Evolutionary conservation across 2,888 invertebrate species (phyloP).

Genomic region (Leucophora obtusa): DNA sequence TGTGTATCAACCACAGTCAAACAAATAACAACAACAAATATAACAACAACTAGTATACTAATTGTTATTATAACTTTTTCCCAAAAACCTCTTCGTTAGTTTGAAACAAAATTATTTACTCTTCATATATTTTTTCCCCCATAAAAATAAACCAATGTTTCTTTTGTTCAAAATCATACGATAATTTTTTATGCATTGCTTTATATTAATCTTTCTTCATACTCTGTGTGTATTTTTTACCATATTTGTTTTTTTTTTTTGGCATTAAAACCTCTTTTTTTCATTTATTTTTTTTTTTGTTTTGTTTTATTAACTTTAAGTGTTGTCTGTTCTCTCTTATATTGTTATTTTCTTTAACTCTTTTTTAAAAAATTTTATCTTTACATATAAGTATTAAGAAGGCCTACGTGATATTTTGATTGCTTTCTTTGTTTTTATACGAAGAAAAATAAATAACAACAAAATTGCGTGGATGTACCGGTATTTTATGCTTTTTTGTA

Average conservation of each 20-base stretch:
- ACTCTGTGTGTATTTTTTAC: conserved; percentile 8
- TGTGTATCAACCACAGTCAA: background rate
- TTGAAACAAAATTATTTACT: background rate
- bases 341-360: conserved; percentile 8
- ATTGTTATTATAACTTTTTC: background rate
- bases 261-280: background rate
- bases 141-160: conserved; percentile 12
- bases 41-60: background rate
- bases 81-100: too few species aligned
- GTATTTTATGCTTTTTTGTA: conserved; percentile 7
- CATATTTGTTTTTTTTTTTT: conserved; percentile 26
- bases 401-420: conserved; percentile 71
- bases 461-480: conserved; percentile 71
- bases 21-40: background rate
- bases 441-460: background rate
- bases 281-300: background rate
- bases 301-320: conserved; percentile 19
- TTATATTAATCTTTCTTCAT: conserved; percentile 21
- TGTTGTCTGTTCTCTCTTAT: conserved; percentile 7
- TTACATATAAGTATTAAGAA: conserved; percentile 29
- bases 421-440: conserved; percentile 53
- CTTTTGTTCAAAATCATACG: conserved; percentile 37
- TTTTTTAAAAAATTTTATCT: background rate
- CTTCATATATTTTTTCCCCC: background rate
- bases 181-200: conserved; percentile 10